Evolutionary conservation across 2,113 vertebrate genomes (phyloP), one percentile per base, ranked within the genome.

Genomic region (Atrichornis clamosus): DNA sequence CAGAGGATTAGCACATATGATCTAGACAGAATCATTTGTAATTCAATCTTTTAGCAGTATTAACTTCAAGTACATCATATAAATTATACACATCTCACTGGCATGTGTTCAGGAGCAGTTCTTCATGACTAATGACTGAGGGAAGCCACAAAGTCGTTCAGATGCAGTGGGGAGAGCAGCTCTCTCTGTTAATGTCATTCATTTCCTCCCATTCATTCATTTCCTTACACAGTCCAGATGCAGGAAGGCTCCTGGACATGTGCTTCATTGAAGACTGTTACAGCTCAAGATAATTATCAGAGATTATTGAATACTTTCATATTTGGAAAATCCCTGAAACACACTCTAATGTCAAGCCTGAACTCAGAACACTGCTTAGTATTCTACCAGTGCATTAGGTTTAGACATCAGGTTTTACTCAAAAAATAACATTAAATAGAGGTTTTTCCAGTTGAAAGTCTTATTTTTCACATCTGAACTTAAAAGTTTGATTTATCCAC

Each of bases 291-390:
- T 10, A 22, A 6, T 73, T 84, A 82, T 39, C 49, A 53, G 44
- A 53, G 79, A 76, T 79, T 69, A 42, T 42, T 33, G 69, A 64
- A 77, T 8, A 18, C 8, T 13, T 89, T 87, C 2, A 4, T 22
- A 17, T 77, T 90, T 67, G 33, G 19, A 22, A 80, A 76, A 53
- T 15, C 9, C 41, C 39, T 76, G 22, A 93, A 62, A 52, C 9
- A 30, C 16, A 23, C 0, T 1, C 6, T 63, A 50, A 56, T 2
- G 0, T 64, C 59, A 83, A 65, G 42, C 3, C 28, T 46, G 11
- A 83, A 55, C 30, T 69, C 8, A 85, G 37, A 72, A 56, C 6
- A 1, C 10, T 73, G 49, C 28, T 76, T 65, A 53, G 18, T 64
- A 39, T 53, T 65, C 46, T 53, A 15, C 28, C 15, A 30, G 9